Base-by-base conservation (phyloP, 2,113 vertebrate genomes). In the Xyliphius kryptos region DNA sequence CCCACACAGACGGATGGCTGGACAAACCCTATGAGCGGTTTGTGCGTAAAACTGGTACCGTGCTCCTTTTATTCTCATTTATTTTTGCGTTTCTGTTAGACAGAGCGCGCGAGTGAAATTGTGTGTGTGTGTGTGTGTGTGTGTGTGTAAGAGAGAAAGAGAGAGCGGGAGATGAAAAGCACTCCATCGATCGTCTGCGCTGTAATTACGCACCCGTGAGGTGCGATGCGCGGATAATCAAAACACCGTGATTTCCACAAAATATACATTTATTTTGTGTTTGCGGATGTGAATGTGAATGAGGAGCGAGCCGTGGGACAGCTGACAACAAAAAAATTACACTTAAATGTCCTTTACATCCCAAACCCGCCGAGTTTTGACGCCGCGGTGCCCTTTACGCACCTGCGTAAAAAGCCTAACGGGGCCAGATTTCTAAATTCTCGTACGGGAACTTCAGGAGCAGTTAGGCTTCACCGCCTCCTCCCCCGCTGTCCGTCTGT, bases 141-240 rank as follows among this genome's bases (percentile, higher is more conserved):
- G 26, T 32, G 26, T 32, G 26, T 32, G 26, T 32, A 55, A 26
- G 62, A 73, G 67, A 44, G 20, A 66, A 70, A 70, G 64, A 55
- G 56, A 7, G 68, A 63, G 20, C 51, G 49, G 41, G n/a, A 32
- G 56, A 41, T 10, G 55, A 67, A 57, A 61, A 60, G 56, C 58
- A n/a, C 73, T 77, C 61, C 68, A 82, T 85, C 56, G 80, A 83
- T 84, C 83, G 70, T 55, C 49, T 61, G 68, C 38, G 71, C 68
- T 79, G 77, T 82, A 81, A 83, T 87, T 78, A 75, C 74, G 73
- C 77, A 74, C 73, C 77, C 65, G 71, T 63, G 82, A 68, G 70
- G 63, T 73, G 78, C 70, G 75, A 73, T 71, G 77, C 76, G 76
- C 70, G 65, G 68, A 36, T 32, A 5, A 32, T 74, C 76, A 63